phyloP scores from a whole-genome alignment of 2,113 vertebrate genomes.

The Neotoma lepida region DNA sequence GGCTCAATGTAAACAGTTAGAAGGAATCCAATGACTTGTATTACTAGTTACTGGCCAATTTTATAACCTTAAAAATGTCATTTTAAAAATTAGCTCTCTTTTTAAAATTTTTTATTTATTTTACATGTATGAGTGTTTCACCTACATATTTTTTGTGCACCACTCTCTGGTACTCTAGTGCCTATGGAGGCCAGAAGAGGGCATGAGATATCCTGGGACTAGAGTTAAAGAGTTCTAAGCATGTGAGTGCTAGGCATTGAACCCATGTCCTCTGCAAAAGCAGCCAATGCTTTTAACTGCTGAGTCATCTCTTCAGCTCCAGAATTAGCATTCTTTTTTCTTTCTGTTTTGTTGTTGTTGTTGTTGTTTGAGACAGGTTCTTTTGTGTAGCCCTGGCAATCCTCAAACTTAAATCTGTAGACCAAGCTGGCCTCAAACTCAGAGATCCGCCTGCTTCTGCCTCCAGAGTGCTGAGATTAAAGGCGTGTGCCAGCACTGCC shows the following conservation, averaged over 20 bases:
- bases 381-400: background rate
- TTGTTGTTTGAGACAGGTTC: background rate
- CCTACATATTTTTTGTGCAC: background rate
- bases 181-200: background rate
- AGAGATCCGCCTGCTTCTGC: background rate
- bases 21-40: slow-evolving; percentile 40
- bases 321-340: background rate
- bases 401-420: background rate
- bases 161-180: background rate
- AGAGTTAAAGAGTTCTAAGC: background rate
- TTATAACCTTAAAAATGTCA: slow-evolving; percentile 45
- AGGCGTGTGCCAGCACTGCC: background rate
- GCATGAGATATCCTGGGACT: background rate
- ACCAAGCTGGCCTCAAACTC: background rate
- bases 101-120: background rate
- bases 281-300: background rate
- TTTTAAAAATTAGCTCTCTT: background rate
- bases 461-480: background rate
- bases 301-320: background rate
- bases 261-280: background rate
- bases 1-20: background rate
- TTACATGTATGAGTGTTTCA: background rate
- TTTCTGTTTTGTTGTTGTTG: background rate
- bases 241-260: background rate
- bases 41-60: background rate